These are phyloP conservation scores for Trypoxylon attenuatum DNA, from an alignment of 2,888 invertebrate species.

Conservation along the genomic window DNA sequence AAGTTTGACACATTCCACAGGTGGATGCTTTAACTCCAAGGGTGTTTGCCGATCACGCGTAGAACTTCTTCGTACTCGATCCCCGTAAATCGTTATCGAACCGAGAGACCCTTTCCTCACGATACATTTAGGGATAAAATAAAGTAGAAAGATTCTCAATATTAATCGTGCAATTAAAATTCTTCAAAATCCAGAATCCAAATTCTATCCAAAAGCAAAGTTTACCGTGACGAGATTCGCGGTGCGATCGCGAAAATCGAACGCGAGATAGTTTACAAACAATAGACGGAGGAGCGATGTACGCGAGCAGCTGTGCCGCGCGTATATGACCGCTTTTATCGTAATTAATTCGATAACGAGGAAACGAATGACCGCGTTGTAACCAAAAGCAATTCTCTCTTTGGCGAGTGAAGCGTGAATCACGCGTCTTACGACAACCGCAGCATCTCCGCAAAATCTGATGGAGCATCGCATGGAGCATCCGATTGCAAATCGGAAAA, in stretches of 20 bases:
- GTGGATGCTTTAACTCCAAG: conserved; percentile 21
- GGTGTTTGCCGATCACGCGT: neutral
- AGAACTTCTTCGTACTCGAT: neutral
- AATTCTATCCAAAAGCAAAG: no score
- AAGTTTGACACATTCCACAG: conserved; percentile 30
- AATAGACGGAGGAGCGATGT: no score
- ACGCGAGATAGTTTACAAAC: conserved; percentile 33
- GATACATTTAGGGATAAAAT: no score
- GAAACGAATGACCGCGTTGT: conserved; percentile 43
- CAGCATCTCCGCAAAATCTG: conserved; percentile 34
- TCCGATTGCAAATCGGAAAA: no score
- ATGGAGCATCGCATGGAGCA: conserved; percentile 27
- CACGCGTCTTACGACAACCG: conserved; percentile 5
- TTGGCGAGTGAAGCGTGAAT: neutral
- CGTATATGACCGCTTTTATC: conserved; percentile 33
- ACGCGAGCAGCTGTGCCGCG: conserved; percentile 6
- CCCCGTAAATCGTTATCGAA: neutral
- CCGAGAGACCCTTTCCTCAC: neutral
- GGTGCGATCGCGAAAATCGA: no score
- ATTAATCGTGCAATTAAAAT: no score
- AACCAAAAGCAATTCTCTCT: conserved; percentile 44
- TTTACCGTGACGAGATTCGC: no score
- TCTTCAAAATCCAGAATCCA: no score
- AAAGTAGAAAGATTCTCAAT: no score
- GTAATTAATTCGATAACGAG: conserved; percentile 53